phyloP scores from a whole-genome alignment of 92 coral and sea anemone species.

The Meandrina meandrites region DNA sequence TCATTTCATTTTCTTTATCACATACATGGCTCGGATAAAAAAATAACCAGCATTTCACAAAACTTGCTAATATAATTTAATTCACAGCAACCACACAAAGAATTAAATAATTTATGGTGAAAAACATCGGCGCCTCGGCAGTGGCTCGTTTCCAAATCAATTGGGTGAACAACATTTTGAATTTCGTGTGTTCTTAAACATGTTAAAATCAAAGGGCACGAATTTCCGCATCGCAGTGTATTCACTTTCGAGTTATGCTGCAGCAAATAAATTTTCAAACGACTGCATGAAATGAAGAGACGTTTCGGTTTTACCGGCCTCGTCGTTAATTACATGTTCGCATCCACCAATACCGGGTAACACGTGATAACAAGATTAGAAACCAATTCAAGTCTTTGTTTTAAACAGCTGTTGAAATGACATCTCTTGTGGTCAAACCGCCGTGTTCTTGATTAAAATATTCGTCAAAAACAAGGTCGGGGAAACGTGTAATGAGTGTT shows the following conservation, averaged over 20 bases:
- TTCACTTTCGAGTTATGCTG: not conserved
- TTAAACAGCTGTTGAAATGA: not conserved
- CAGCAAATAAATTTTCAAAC: not conserved
- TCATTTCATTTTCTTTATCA: not conserved
- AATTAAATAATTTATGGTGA: slow-evolving; percentile 12
- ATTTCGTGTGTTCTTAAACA: too few relatives aligned
- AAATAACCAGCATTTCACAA: not conserved
- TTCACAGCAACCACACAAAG: slow-evolving; percentile 15
- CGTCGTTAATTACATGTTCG: not conserved
- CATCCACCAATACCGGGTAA: not conserved
- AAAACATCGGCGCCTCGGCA: not conserved
- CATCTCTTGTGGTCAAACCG: not conserved
- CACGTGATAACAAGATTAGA: not conserved
- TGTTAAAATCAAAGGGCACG: too few relatives aligned
- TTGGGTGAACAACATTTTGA: not conserved
- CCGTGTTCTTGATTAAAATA: not conserved
- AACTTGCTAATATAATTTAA: not conserved
- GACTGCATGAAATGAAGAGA: not conserved
- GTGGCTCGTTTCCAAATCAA: not conserved
- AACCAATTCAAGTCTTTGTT: not conserved
- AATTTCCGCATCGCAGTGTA: not conserved
- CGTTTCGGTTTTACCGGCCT: not conserved
- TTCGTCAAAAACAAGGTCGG: not conserved
- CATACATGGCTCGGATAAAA: not conserved
- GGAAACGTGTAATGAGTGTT: not conserved